Conservation (phyloP, 1,140 invertebrate genomes). For the Drosophila navojoa region DNA sequence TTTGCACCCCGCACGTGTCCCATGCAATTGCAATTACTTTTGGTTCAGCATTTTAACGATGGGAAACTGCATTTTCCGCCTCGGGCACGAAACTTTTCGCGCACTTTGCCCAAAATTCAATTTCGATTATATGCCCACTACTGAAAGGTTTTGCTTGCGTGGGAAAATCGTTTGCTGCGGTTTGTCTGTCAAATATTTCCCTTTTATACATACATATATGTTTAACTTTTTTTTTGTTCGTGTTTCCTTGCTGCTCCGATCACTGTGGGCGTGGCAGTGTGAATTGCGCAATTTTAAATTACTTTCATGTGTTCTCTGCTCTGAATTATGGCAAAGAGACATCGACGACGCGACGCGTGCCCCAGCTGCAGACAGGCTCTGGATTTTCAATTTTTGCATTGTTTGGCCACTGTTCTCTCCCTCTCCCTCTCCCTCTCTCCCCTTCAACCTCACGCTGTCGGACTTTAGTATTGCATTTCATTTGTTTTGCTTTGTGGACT, state of each 20-base stretch:
- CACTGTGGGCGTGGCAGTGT: slow-evolving; percentile 29
- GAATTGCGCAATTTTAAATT: slow-evolving; percentile 52
- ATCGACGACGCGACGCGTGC: slow-evolving; percentile 9
- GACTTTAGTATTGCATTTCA: slow-evolving; percentile 47
- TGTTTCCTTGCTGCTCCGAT: slow-evolving; percentile 5
- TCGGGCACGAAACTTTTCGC: slow-evolving; percentile 31
- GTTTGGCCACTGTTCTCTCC: slow-evolving; percentile 30
- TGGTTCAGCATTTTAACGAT: slow-evolving; percentile 63
- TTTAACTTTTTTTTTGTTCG: background rate
- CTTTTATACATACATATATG: background rate
- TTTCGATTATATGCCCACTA: slow-evolving; percentile 54
- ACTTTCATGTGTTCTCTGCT: slow-evolving; percentile 44
- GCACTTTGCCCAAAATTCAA: slow-evolving; percentile 51
- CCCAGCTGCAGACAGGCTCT: slow-evolving; percentile 3
- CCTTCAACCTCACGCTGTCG: too few species aligned
- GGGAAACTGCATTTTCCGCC: slow-evolving; percentile 52
- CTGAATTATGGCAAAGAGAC: slow-evolving; percentile 53
- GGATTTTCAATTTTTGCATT: slow-evolving; percentile 57
- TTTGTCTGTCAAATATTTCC: slow-evolving; percentile 39
- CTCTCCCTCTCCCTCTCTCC: background rate
- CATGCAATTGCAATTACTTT: slow-evolving; percentile 71
- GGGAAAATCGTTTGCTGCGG: slow-evolving; percentile 63
- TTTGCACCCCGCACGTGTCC: slow-evolving; percentile 71
- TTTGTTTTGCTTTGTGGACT: slow-evolving; percentile 44
- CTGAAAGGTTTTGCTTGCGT: slow-evolving; percentile 40